A percentile compares a stretch with the other conserved stretches of the same genome.
Conservation (phyloP, 2,888 invertebrate species). For the Agriopis aurantiaria region DNA sequence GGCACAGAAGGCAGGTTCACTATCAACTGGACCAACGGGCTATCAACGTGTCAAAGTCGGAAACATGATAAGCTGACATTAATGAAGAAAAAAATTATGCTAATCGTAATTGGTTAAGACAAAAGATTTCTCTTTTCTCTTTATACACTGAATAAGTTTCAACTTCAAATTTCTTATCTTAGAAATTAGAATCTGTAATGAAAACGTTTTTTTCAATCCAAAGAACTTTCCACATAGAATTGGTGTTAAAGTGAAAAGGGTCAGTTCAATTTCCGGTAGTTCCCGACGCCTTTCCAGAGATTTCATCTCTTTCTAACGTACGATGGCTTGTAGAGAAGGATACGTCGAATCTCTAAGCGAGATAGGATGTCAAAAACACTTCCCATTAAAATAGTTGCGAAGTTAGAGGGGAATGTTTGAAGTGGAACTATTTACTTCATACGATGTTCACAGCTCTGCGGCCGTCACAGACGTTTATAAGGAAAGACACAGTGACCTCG, state of each 20-base stretch:
- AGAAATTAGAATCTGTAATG: constrained; percentile 20
- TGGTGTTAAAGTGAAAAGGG: constrained; percentile 65
- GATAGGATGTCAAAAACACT: constrained; percentile 63
- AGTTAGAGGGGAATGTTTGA: constrained; percentile 39
- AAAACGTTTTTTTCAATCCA: constrained; percentile 31
- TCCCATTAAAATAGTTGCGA: constrained; percentile 66
- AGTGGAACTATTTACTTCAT: constrained; percentile 12
- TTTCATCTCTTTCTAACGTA: constrained; percentile 26
- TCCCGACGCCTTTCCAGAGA: constrained; percentile 32
- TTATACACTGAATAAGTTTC: background rate
- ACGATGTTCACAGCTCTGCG: constrained; percentile 1
- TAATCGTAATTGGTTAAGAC: too few relatives aligned
- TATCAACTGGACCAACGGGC: too few relatives aligned
- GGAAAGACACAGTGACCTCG: too few relatives aligned
- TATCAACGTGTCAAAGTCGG: too few relatives aligned
- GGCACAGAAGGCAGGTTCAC: too few relatives aligned
- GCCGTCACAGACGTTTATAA: background rate
- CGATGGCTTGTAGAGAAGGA: constrained; percentile 11
- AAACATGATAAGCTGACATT: too few relatives aligned
- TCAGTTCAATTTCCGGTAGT: constrained; percentile 68
- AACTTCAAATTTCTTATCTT: constrained; percentile 8
- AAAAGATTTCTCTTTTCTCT: background rate
- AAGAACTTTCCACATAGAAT: constrained; percentile 29
- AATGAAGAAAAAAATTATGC: too few relatives aligned
- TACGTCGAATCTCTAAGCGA: constrained; percentile 25